Conservation (phyloP, 2,888 invertebrate genomes). For the Alloscopus bannaensis region DNA sequence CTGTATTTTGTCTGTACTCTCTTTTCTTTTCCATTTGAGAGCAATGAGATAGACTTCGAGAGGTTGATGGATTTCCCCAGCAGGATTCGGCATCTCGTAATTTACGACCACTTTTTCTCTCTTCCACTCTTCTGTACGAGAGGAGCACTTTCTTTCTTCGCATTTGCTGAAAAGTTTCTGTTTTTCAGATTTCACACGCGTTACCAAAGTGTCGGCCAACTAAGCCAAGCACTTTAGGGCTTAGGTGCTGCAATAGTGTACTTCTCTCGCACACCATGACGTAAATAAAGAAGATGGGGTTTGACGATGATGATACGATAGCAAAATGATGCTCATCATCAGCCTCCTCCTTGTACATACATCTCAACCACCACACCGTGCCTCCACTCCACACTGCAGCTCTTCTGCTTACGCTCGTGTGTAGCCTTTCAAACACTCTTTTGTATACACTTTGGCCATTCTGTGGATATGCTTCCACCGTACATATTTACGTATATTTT, state of each 20-base stretch:
- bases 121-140: conserved; percentile 8
- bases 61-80: conserved; percentile 63
- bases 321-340: neutral
- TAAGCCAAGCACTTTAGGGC: conserved; percentile 6
- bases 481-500: neutral
- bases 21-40: too few species aligned
- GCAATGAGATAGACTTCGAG: conserved; percentile 50
- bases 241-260: conserved; percentile 17
- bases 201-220: conserved; percentile 50
- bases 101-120: conserved; percentile 32
- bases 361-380: neutral
- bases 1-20: too few species aligned
- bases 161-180: conserved; percentile 19
- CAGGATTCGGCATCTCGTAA: conserved; percentile 51
- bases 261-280: conserved; percentile 65
- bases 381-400: neutral
- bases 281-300: conserved; percentile 55
- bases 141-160: conserved; percentile 10
- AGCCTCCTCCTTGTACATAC: neutral
- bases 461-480: neutral
- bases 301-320: conserved; percentile 3
- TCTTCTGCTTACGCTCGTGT: neutral
- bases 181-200: conserved; percentile 60
- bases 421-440: too few species aligned
- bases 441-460: neutral